Conservation (phyloP, 2,888 invertebrate genomes). For the Capitulum mitella region DNA sequence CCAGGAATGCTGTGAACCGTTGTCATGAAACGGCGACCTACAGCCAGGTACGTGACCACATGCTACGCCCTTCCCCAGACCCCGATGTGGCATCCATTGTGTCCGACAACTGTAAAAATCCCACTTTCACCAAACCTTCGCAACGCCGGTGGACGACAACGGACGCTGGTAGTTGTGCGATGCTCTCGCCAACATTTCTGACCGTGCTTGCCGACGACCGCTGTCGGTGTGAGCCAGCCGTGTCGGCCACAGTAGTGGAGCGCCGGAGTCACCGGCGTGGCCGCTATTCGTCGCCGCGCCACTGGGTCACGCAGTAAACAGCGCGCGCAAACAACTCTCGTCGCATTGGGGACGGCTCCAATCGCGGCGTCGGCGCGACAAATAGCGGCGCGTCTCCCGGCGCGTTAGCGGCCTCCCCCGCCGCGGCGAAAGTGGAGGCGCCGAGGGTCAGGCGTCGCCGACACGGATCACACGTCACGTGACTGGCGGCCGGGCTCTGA, state of each 20-base stretch:
- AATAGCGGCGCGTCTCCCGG: not conserved
- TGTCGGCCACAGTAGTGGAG: too few relatives aligned
- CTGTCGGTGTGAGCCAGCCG: too few relatives aligned
- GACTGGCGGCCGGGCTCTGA: not conserved
- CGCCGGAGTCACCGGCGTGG: not conserved
- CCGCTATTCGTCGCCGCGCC: not conserved
- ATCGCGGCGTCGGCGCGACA: not conserved
- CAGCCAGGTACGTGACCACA: too few relatives aligned
- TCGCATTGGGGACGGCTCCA: not conserved
- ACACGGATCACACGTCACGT: not conserved
- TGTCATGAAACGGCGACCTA: too few relatives aligned
- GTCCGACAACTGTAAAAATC: not conserved
- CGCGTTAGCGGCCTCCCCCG: constrained; percentile 1
- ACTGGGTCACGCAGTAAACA: constrained; percentile 3
- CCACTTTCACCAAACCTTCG: constrained; percentile 9
- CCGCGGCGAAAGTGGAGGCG: constrained; percentile 10
- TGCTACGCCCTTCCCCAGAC: too few relatives aligned
- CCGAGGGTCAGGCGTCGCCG: not conserved
- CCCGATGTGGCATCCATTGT: not conserved
- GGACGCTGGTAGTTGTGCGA: too few relatives aligned
- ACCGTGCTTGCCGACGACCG: too few relatives aligned
- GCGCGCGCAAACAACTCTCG: constrained; percentile 2
- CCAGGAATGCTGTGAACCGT: too few relatives aligned
- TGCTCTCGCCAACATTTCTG: too few relatives aligned
- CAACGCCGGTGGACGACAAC: not conserved